Evolutionary conservation across 2,113 vertebrate genomes (phyloP).

Genomic region (Ursus arctos): DNA sequence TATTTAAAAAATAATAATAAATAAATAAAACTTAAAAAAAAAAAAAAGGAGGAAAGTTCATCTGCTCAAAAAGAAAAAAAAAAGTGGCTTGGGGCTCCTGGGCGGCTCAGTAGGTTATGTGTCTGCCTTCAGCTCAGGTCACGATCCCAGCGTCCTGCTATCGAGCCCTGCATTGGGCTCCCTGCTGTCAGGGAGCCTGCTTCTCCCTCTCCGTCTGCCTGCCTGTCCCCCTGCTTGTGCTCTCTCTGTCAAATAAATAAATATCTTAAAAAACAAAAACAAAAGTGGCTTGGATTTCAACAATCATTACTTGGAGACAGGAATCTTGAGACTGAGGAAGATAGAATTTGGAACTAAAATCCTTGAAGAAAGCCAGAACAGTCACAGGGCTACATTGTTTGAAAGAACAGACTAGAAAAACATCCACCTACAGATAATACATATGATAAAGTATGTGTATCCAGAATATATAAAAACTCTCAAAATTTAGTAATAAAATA

Average conservation of each 20-base stretch:
- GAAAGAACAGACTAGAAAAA: not conserved
- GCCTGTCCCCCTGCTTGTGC: not conserved
- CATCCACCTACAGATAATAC: not conserved
- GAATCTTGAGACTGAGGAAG: not conserved
- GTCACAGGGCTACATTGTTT: not conserved
- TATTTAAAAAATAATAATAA: no score
- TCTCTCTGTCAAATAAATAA: not conserved
- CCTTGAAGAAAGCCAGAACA: not conserved
- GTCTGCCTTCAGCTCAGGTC: not conserved
- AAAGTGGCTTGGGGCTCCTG: not conserved
- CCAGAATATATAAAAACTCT: not conserved
- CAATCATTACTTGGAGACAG: not conserved
- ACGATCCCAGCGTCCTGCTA: not conserved
- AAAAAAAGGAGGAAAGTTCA: no score
- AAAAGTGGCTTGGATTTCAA: not conserved
- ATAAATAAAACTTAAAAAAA: no score
- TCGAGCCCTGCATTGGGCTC: not conserved
- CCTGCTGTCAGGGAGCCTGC: no score
- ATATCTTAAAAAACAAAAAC: not conserved
- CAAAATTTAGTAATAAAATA: not conserved
- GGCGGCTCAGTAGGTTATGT: not conserved
- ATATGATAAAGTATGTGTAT: not conserved
- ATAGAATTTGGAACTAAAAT: not conserved
- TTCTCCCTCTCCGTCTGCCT: not conserved
- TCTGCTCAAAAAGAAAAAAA: not conserved